phyloP scores from a whole-genome alignment of 2,113 vertebrate species.

The Labeo catla region DNA sequence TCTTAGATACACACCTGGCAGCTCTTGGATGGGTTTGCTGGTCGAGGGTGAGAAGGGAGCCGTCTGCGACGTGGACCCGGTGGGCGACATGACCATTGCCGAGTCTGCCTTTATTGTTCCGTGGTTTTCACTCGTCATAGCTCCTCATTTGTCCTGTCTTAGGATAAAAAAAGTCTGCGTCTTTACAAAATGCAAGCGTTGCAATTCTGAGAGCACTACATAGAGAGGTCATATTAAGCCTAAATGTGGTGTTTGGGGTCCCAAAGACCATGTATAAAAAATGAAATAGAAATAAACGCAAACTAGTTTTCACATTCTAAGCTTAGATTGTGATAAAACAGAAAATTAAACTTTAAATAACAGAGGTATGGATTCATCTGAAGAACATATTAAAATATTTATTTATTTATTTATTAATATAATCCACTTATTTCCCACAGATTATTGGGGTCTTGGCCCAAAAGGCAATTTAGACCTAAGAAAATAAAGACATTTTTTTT shows the following conservation, averaged over 20 bases:
- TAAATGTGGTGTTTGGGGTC: not conserved
- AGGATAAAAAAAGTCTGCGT: not conserved
- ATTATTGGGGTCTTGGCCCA: not conserved
- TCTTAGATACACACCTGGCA: conserved; percentile 83
- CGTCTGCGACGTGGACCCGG: conserved; percentile 84
- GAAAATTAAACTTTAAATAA: not conserved
- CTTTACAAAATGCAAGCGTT: not conserved
- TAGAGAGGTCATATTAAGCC: not conserved
- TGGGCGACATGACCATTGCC: conserved; percentile 84
- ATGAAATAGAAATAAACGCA: not conserved
- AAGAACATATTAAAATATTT: not conserved
- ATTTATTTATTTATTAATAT: not conserved
- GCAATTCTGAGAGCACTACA: not conserved
- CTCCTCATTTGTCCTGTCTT: conserved; percentile 78
- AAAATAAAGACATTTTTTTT: not conserved
- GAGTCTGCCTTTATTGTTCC: conserved; percentile 86
- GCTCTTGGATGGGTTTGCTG: conserved; percentile 86
- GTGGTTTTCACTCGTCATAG: conserved; percentile 96
- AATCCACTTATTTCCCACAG: not conserved
- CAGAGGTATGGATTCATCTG: not conserved
- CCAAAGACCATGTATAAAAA: not conserved
- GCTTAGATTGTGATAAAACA: not conserved
- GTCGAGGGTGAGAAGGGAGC: conserved; percentile 89
- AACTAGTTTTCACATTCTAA: not conserved
- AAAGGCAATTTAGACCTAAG: too few relatives aligned